A percentile compares a stretch with the other conserved stretches of the same genome.
Evolutionary conservation across 1,140 invertebrate species (phyloP).

Genomic region (Condylostylus longicornis): DNA sequence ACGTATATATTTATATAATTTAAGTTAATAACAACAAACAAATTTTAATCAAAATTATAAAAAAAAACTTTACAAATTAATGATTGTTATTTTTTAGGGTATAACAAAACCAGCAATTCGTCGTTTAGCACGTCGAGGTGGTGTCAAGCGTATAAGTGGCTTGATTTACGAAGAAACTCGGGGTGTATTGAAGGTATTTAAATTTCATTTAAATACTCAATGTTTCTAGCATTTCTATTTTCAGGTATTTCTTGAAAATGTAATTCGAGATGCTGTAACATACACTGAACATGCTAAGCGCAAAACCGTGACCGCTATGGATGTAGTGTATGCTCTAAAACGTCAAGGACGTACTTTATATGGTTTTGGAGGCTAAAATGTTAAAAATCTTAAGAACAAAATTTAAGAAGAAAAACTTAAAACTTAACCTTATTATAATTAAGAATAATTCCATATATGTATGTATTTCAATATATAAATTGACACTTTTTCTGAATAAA

Average conservation of each 20-base stretch:
- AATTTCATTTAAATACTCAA: constrained; percentile 16
- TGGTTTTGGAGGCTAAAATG: constrained; percentile 48
- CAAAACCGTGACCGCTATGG: constrained; percentile 75
- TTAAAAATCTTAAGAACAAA: too few relatives aligned
- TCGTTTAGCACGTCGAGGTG: constrained; percentile 53
- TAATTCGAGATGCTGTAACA: constrained; percentile 69
- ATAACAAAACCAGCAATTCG: constrained; percentile 38
- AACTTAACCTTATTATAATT: too few relatives aligned
- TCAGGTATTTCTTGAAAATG: constrained; percentile 66
- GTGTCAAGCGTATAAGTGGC: constrained; percentile 62
- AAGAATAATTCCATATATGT: too few relatives aligned
- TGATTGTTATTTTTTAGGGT: constrained; percentile 57
- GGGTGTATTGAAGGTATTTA: constrained; percentile 54
- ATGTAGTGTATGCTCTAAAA: constrained; percentile 74
- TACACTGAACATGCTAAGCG: constrained; percentile 70
- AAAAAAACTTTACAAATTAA: too few relatives aligned
- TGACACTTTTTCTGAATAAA: too few relatives aligned
- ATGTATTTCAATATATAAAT: too few relatives aligned
- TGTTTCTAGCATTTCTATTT: constrained; percentile 28
- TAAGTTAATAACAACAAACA: too few relatives aligned
- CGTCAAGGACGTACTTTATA: constrained; percentile 58
- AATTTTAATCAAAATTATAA: too few relatives aligned
- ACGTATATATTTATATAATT: too few relatives aligned
- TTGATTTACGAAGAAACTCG: constrained; percentile 57
- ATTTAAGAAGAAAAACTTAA: too few relatives aligned